Conservation (phyloP, 2,888 invertebrate species). For the Chrysodeixis includens region DNA sequence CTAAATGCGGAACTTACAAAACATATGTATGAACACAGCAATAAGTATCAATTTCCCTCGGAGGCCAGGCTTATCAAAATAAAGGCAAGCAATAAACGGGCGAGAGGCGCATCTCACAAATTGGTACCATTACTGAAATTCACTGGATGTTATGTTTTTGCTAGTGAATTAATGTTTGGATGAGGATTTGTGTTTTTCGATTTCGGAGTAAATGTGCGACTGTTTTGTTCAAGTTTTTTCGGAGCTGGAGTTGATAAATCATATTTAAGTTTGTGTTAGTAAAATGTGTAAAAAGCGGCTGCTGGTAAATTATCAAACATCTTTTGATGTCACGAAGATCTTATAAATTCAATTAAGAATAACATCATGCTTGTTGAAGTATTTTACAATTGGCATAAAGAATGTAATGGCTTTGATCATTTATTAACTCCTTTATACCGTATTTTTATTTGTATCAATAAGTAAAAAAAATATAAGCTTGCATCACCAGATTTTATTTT, state of each 20-base stretch:
- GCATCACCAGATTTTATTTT: too few species aligned
- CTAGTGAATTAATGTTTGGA: slow-evolving; percentile 38
- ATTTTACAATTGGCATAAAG: too few species aligned
- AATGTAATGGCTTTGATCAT: too few species aligned
- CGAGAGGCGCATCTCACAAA: slow-evolving; percentile 49
- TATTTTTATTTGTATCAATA: too few species aligned
- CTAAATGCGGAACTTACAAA: not conserved
- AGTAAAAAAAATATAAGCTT: too few species aligned
- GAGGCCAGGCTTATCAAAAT: slow-evolving; percentile 56
- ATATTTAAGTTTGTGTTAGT: not conserved
- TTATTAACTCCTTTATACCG: too few species aligned
- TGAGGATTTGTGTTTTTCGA: slow-evolving; percentile 18
- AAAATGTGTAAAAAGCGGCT: too few species aligned
- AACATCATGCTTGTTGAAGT: too few species aligned
- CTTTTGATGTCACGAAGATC: too few species aligned
- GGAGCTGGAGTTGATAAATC: not conserved
- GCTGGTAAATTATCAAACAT: too few species aligned
- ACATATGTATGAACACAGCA: slow-evolving; percentile 31
- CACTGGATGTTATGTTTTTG: slow-evolving; percentile 44
- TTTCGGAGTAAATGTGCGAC: not conserved
- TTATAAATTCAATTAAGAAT: too few species aligned
- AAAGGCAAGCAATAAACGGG: slow-evolving; percentile 54
- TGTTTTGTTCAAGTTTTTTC: not conserved
- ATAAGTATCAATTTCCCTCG: slow-evolving; percentile 48
- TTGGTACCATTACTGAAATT: slow-evolving; percentile 55